A percentile compares a stretch with the other conserved stretches of the same genome.
Evolutionary conservation across 2,888 invertebrate species (phyloP).

Genomic region (Ennomos quercinarius): DNA sequence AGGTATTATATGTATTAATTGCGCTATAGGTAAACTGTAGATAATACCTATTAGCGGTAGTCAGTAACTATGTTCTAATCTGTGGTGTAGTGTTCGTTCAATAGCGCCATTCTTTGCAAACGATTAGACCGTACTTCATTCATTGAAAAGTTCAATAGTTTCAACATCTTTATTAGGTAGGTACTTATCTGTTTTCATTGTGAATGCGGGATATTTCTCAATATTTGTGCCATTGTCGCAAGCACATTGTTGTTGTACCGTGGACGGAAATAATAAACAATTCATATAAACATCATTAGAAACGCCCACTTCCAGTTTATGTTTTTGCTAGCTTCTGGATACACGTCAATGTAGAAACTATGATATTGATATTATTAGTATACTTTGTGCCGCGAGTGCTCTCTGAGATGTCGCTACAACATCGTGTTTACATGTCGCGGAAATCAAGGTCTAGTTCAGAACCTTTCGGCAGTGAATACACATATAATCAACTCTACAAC

Average conservation of each 20-base stretch:
- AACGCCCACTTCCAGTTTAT: constrained; percentile 64
- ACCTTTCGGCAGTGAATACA: constrained; percentile 51
- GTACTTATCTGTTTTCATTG: constrained; percentile 28
- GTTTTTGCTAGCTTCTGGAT: constrained; percentile 41
- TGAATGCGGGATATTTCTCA: constrained; percentile 65
- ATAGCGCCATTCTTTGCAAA: constrained; percentile 1
- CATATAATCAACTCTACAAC: constrained; percentile 52
- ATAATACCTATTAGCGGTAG: no score
- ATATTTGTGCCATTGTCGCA: constrained; percentile 61
- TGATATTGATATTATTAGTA: constrained; percentile 47
- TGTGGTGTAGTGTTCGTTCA: no score
- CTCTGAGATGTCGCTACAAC: constrained; percentile 51
- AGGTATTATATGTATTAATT: no score
- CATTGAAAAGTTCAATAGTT: constrained; percentile 20
- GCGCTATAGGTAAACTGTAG: no score
- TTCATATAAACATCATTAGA: constrained; percentile 68
- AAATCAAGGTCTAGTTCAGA: constrained; percentile 51
- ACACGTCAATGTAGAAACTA: constrained; percentile 52
- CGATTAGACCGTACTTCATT: constrained; percentile 16
- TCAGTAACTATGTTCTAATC: no score
- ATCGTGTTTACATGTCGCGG: constrained; percentile 51
- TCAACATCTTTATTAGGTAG: constrained; percentile 17
- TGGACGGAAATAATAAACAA: constrained; percentile 61
- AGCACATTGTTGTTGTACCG: constrained; percentile 59
- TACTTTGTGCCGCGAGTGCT: constrained; percentile 55